These are phyloP conservation scores for Pararge aegeria DNA, from an alignment of 1,140 invertebrate species.

Conservation along the genomic window DNA sequence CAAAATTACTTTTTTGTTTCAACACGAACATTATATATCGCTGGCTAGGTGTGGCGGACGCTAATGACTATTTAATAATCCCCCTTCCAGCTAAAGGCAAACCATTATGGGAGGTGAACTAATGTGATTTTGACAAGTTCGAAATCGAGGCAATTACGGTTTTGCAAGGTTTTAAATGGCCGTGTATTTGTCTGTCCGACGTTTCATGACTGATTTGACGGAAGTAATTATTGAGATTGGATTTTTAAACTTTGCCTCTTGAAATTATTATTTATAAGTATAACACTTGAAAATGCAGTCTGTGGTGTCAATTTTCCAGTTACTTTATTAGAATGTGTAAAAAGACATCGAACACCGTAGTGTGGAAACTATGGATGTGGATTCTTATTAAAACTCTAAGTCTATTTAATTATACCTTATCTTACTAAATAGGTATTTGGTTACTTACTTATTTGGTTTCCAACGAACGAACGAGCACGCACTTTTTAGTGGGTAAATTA, in stretches of 20 bases:
- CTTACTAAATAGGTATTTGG: too few relatives aligned
- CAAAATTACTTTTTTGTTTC: constrained; percentile 74
- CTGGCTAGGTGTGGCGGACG: constrained; percentile 63
- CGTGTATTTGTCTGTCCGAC: constrained; percentile 52
- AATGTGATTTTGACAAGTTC: constrained; percentile 79
- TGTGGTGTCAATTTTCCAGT: too few relatives aligned
- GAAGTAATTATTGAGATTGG: constrained; percentile 47
- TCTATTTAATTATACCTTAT: too few relatives aligned
- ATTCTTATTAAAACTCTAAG: too few relatives aligned
- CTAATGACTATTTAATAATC: constrained; percentile 80
- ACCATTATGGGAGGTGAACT: constrained; percentile 64
- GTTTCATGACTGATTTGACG: constrained; percentile 46
- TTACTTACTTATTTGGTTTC: too few relatives aligned
- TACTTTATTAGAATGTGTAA: too few relatives aligned
- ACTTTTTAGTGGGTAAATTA: too few relatives aligned
- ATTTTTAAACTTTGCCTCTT: constrained; percentile 13
- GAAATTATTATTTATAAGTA: neutral
- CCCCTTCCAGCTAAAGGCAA: constrained; percentile 60
- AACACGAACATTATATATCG: constrained; percentile 64
- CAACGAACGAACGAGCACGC: too few relatives aligned
- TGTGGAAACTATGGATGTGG: too few relatives aligned
- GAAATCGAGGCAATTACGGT: constrained; percentile 73
- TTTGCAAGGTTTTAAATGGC: constrained; percentile 70
- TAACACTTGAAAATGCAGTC: too few relatives aligned
- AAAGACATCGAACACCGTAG: too few relatives aligned